Base-by-base conservation (phyloP, 1,140 invertebrate species). In the Sitophilus oryzae region DNA sequence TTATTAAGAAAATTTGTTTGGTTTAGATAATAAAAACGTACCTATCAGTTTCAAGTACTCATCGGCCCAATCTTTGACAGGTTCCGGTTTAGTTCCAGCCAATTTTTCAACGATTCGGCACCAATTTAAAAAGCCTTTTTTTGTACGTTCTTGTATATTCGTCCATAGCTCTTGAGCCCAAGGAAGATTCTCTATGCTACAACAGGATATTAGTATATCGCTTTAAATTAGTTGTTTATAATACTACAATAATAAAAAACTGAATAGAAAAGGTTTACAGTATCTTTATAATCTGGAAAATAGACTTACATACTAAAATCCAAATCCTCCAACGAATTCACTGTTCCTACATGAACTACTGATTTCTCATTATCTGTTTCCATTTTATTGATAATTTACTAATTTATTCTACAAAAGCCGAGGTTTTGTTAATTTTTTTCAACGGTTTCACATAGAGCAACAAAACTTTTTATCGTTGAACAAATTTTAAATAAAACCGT, bases 51-150 rank as follows among this genome's bases (percentile, higher is more conserved):
- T 8, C 11, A 25, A 5, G 18, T 46, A 57, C 11, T 10, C 3
- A 2, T 52, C 25, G 9, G 20, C 44, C 49, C 48, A 52, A 3
- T 22, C 16, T 21, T 34, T 25, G 8, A 52, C 36, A 41, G 36
- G 43, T n/a, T 57, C 34, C 11, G 36, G 20, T n/a, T 42, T 19
- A 8, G 47, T 44, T 9, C 54, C 54, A 3, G 35, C 44, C 19
- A 56, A n/a, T 2, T 20, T 22, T 34, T 49, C 42, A 16, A 44
- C 47, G 10, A 44, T 36, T 8, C 14, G 36, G 20, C 46, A 56
- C 55, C 55, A 57, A 30, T 52, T 46, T 16, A 52, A 34, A 34
- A 46, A 57, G 5, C 44, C 23, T 21, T 52, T 46, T 18, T 47
- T 11, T 14, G 36, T 22, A 41, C 38, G 2, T 14, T 11, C 41